Evolutionary conservation across 2,797 vertebrate species (phyloP).

Genomic region (Pampus argenteus): DNA sequence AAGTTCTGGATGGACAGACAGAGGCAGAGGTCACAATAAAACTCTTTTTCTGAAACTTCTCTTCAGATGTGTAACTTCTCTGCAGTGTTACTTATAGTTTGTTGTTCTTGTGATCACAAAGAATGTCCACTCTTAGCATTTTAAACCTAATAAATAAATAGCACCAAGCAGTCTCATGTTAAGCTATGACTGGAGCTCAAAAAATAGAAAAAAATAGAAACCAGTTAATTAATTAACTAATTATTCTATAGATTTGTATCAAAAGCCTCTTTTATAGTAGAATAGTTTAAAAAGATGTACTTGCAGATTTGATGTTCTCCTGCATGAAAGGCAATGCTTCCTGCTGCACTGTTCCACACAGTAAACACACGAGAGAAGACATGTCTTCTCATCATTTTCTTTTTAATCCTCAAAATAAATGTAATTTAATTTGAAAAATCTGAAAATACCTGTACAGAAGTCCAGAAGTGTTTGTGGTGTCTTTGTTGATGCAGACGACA

Average conservation of each 20-base stretch:
- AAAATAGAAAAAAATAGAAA: too few relatives aligned
- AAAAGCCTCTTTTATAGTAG: background rate
- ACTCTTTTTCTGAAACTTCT: background rate
- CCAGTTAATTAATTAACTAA: too few relatives aligned
- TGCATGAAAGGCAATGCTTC: too few relatives aligned
- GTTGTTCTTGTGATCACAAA: background rate
- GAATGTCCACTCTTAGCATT: too few relatives aligned
- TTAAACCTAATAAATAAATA: background rate
- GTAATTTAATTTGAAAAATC: background rate
- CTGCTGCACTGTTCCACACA: too few relatives aligned
- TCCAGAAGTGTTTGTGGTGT: background rate
- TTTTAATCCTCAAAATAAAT: background rate
- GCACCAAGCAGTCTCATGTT: too few relatives aligned
- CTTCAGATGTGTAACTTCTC: too few relatives aligned
- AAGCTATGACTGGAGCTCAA: too few relatives aligned
- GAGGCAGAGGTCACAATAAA: conserved; percentile 84
- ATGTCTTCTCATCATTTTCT: background rate
- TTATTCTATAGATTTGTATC: background rate
- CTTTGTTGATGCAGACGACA: conserved; percentile 82
- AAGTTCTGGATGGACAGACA: conserved; percentile 97
- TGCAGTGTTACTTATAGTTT: background rate
- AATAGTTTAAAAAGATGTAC: background rate
- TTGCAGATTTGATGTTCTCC: too few relatives aligned
- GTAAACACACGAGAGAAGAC: too few relatives aligned
- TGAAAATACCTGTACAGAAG: too few relatives aligned